Base-by-base conservation (phyloP, 2,113 vertebrate species). In the Spizaetus ornatus region DNA sequence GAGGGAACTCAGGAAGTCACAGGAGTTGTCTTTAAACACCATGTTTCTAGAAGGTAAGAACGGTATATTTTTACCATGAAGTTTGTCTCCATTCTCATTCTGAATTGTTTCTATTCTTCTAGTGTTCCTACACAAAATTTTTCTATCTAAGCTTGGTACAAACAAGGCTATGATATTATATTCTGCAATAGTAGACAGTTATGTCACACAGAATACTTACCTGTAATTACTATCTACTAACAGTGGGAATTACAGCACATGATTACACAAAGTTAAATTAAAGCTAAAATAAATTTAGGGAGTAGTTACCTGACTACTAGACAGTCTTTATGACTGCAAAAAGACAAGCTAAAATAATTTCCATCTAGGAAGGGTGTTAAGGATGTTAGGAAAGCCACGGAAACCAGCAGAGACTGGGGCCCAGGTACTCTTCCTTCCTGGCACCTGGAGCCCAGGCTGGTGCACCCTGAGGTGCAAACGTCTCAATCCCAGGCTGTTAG, bases 391-490 rank as follows among this genome's bases (percentile, higher is more conserved):
- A 47, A 91, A 91, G 6, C 5, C 32, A 42, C 22, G 4, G 55
- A 82, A 73, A 34, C 5, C 18, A 61, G 9, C 9, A 73, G 36
- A 27, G 4, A 55, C 17, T 6, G 10, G 20, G 21, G 16, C 10
- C 2, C 11, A 25, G 23, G 4, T 6, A 9, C 3, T 7, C 1
- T 21, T 53, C 11, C 34, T 47, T 78, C 23, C 42, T 22, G 22
- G 7, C 1, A 5, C 20, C 4, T 66, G 45, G 36, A 88, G 26
- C 4, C 20, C 31, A 81, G 11, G 6, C 42, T 58, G 20, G 6
- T 52, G 17, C 13, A 42, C 7, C 7, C 26, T 61, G 17, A 58
- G 32, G 16, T 4, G 19, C 15, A 74, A 22, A 76, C 0, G 0
- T 26, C 15, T 91, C 69, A 45, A 1, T 55, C 10, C 4, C 53